Evolutionary conservation across 2,888 invertebrate species (phyloP).

Genomic region (Ecliptopera silaceata): DNA sequence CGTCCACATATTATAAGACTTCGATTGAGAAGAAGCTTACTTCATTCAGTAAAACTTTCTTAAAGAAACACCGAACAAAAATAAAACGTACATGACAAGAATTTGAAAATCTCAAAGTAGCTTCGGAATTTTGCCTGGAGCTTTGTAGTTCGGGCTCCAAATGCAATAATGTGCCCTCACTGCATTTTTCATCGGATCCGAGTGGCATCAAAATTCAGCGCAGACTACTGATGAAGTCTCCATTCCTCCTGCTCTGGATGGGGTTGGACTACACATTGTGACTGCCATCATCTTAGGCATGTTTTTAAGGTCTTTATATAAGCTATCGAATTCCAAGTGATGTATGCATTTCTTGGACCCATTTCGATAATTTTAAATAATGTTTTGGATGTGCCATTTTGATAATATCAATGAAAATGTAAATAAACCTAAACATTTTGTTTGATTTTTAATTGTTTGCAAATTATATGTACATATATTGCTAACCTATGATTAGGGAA

Average conservation of each 20-base stretch:
- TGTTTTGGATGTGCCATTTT: too few species aligned
- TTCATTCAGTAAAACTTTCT: constrained; percentile 20
- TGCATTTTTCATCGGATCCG: constrained; percentile 55
- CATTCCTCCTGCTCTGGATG: constrained; percentile 26
- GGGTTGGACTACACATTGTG: background rate
- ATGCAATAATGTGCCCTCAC: constrained; percentile 43
- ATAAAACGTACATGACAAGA: constrained; percentile 12
- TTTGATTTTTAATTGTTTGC: too few species aligned
- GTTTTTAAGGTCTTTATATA: too few species aligned
- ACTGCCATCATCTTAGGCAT: too few species aligned
- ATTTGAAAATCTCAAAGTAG: constrained; percentile 13
- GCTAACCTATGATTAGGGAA: too few species aligned
- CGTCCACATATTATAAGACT: background rate
- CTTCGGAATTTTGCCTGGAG: constrained; percentile 27
- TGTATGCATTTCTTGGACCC: too few species aligned
- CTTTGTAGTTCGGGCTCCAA: constrained; percentile 29
- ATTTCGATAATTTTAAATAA: too few species aligned
- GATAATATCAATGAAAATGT: too few species aligned
- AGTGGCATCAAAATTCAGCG: constrained; percentile 46
- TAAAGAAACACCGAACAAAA: constrained; percentile 4
- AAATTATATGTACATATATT: too few species aligned
- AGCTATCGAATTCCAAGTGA: too few species aligned
- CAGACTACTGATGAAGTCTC: constrained; percentile 36
- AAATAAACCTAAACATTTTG: too few species aligned
- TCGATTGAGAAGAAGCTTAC: constrained; percentile 7